Evolutionary conservation across 2,888 invertebrate genomes (phyloP), one percentile per base, ranked within the genome.

Genomic region (Ophion ventricosus): DNA sequence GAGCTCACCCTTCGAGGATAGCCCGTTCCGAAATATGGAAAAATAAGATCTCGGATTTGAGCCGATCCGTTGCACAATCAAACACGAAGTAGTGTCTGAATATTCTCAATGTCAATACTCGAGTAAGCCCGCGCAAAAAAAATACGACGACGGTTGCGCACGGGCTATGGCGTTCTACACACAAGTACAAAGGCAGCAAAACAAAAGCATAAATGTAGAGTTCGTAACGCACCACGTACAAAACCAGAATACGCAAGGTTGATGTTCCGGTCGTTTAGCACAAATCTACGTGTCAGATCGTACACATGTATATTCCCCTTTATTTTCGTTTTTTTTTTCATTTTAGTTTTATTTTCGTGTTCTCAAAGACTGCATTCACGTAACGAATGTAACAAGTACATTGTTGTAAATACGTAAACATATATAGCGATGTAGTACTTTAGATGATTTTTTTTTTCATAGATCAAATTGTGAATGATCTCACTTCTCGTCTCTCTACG

Each of bases 81-180:
- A 77, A n/a, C 29, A 69, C 23, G 11, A 35, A 4, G 69, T 29
- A 17, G 61, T 49, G 69, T 69, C 61, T 61, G 49, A 56, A 67
- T 78, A 49, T 77, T 72, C n/a, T 74, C 61, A 61, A 61, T 69
- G 77, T 69, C 61, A 49, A 67, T 67, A 2, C 26, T 25, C 43
- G 14, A 25, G 25, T n/a, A 49, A 67, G 17, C 49, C 14, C 17
- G 25, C 2, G 17, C 23, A 10, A 35, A 49, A 49, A 49, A 49
- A 49, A 49, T 20, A n/a, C n/a, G 29, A 14, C 26, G 8, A 4
- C 17, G 49, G 49, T 49, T n/a, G n/a, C 14, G 14, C 49, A 49
- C 49, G 17, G 49, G 17, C 17, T 49, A 49, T 11, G 49, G 17
- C 49, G 49, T 14, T 49, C 17, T 14, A 29, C n/a, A 29, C n/a